phyloP scores from a whole-genome alignment of 2,113 vertebrate species.

The Siniperca chuatsi region DNA sequence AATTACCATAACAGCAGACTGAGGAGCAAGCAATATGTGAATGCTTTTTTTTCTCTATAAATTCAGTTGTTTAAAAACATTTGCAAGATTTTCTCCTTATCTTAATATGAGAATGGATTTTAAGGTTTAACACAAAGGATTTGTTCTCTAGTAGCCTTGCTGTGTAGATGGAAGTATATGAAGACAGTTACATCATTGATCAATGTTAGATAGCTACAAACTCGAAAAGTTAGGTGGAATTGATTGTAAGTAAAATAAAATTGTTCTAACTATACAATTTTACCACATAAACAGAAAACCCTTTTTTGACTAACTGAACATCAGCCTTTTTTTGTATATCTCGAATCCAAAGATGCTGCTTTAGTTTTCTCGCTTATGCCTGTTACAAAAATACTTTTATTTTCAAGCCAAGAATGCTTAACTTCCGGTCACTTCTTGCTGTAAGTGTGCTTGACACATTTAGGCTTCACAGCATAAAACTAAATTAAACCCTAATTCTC shows the following conservation, averaged over 20 bases:
- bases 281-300: not conserved
- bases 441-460: not conserved
- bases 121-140: not conserved
- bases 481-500: not conserved
- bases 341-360: not conserved
- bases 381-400: constrained; percentile 15
- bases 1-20: not conserved
- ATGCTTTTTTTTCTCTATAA: too few species aligned
- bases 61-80: too few species aligned
- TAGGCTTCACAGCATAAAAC: not conserved
- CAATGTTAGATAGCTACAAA: not conserved
- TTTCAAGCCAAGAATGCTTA: fast-evolving
- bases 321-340: not conserved
- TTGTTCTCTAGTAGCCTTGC: not conserved
- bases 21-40: not conserved
- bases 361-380: not conserved
- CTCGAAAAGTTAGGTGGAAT: not conserved
- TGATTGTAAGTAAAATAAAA: not conserved
- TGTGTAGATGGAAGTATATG: not conserved
- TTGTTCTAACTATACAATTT: not conserved
- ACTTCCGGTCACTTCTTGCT: not conserved
- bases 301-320: not conserved
- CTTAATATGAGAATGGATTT: too few species aligned
- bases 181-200: not conserved
- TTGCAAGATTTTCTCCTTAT: not conserved